phyloP scores from a whole-genome alignment of 1,140 invertebrate genomes.

The Helicorthomorpha holstii region DNA sequence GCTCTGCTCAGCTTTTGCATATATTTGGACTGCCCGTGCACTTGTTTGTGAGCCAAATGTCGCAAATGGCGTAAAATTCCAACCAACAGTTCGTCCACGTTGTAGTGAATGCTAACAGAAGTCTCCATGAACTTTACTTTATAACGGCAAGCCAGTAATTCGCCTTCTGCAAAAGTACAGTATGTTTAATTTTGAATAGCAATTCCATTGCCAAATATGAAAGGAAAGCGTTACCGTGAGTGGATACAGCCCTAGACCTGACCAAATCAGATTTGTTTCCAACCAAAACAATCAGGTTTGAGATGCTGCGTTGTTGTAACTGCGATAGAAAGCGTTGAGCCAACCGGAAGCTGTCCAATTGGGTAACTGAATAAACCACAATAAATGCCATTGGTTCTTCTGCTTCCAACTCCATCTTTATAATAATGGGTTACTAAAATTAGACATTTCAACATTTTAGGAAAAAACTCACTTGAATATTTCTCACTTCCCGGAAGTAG shows the following conservation, averaged over 20 bases:
- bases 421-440: too few species aligned
- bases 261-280: constrained; percentile 33
- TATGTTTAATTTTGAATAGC: neutral
- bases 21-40: too few species aligned
- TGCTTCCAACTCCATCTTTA: neutral
- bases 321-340: constrained; percentile 1
- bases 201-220: neutral
- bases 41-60: too few species aligned
- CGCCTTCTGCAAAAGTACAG: constrained; percentile 46
- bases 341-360: constrained; percentile 13
- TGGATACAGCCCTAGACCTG: constrained; percentile 17
- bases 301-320: constrained; percentile 4
- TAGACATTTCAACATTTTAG: too few species aligned
- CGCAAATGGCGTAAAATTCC: constrained; percentile 64
- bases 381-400: constrained; percentile 17
- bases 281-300: constrained; percentile 21
- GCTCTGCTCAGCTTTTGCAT: too few species aligned
- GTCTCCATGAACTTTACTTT: constrained; percentile 75
- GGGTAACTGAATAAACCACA: constrained; percentile 20
- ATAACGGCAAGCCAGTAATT: constrained; percentile 66
- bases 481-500: too few species aligned
- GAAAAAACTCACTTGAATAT: too few species aligned
- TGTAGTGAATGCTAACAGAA: constrained; percentile 77
- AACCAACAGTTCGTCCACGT: constrained; percentile 70
- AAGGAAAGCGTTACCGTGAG: neutral